Evolutionary conservation across 2,888 invertebrate genomes (phyloP), one percentile per base, ranked within the genome.

Genomic region (Plemyria rubiginata): DNA sequence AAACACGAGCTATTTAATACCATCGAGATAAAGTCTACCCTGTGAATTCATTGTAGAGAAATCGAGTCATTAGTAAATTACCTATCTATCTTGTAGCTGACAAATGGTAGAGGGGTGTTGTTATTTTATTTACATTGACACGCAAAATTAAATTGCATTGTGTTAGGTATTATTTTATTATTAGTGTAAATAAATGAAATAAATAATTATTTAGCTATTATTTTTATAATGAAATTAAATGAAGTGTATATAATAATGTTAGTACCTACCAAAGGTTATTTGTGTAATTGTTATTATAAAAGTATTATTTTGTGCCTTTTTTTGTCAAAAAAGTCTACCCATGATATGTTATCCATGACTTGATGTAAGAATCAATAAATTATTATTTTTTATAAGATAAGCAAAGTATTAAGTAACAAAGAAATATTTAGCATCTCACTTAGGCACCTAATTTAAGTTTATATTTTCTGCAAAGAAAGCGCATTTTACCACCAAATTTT

Each of bases 401-500:
- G 43, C 11, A 11, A 38, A 38, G 36, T 38, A 38, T 38, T 38
- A 38, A 48, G 54, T 6, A 49, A 49, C 40, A 45, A 45, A 56
- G n/a, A 53, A 49, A 22, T 60, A 54, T 12, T n/a, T 69, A 71
- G 59, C 51, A 15, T 71, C 74, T 76, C 75, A 74, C 73, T 72
- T 36, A 29, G 7, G 6, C 71, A 65, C 11, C 9, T 16, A 50
- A 15, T 64, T 11, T 38, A 38, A 38, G 41, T 58, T 53, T 46
- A 49, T 54, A 55, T 60, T 62, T 61, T 56, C 45, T 67, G 52
- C 36, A 41, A 51, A 60, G 43, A 60, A 67, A 54, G 51, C 80
- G 83, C 84, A 86, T 86, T 87, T 85, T 74, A 80, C 77, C 81
- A 84, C 83, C 82, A 84, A 87, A 84, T 54, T 74, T 75, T 68